Evolutionary conservation across 2,113 vertebrate genomes (phyloP).

Genomic region (Canis aureus): DNA sequence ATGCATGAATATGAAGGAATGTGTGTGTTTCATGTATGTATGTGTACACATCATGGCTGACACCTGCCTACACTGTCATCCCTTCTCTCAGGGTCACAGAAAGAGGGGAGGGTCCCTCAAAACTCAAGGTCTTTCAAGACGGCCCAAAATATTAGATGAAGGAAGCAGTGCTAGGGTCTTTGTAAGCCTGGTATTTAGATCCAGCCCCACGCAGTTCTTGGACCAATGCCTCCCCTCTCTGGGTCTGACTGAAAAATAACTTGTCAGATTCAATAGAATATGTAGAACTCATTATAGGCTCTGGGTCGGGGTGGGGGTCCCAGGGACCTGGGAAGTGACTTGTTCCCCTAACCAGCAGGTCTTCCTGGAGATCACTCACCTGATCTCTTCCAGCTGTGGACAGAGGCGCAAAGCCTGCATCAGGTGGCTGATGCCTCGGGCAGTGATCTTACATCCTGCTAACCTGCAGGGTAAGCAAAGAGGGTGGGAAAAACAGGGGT

Average conservation of each 20-base stretch:
- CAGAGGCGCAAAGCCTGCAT: slow-evolving; percentile 87
- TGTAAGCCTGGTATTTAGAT: not conserved
- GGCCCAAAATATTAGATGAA: not conserved
- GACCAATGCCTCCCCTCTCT: not conserved
- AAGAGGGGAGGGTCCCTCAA: not conserved
- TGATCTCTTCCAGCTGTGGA: slow-evolving; percentile 90
- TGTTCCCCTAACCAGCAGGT: not conserved
- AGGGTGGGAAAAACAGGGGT: not conserved
- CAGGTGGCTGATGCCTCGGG: slow-evolving; percentile 87
- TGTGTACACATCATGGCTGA: not conserved
- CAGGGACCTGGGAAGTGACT: not conserved
- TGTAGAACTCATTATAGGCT: not conserved
- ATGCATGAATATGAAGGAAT: not conserved
- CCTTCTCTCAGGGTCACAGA: not conserved
- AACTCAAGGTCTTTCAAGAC: not conserved
- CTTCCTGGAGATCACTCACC: slow-evolving; percentile 86
- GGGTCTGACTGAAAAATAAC: not conserved
- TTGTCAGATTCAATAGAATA: not conserved
- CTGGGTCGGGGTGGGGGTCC: not conserved
- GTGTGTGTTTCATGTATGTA: not conserved
- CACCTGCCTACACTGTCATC: not conserved
- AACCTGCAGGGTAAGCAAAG: slow-evolving; percentile 85
- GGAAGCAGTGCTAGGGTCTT: not conserved
- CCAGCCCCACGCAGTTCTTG: not conserved
- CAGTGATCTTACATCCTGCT: slow-evolving; percentile 88